Percentiles rank a stretch among this genome's conserved stretches.
Conservation (phyloP, 2,797 vertebrate genomes). For the Gymnocypris eckloni region DNA sequence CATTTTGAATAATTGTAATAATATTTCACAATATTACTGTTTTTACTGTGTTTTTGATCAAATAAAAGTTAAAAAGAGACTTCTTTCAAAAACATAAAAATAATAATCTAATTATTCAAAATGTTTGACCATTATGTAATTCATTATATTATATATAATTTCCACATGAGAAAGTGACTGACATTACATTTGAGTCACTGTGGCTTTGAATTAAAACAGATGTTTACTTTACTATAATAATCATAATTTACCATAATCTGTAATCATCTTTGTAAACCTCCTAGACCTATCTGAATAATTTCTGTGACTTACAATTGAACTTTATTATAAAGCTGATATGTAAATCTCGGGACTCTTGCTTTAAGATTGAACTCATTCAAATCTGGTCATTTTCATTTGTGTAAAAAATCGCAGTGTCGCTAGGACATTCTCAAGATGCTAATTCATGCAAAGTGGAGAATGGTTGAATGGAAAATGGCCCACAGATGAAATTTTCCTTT, state of each 20-base stretch:
- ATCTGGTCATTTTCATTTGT: constrained; percentile 77
- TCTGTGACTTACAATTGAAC: background rate
- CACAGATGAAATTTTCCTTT: constrained; percentile 48
- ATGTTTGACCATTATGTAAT: background rate
- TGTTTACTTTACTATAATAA: background rate
- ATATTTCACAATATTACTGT: background rate
- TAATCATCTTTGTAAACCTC: background rate
- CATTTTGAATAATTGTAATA: too few relatives aligned
- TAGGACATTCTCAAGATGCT: constrained; percentile 67
- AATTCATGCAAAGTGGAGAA: constrained; percentile 65
- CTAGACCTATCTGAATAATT: background rate
- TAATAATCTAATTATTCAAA: background rate
- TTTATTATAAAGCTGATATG: background rate
- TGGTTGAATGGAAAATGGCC: background rate
- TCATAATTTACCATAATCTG: background rate
- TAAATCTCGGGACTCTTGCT: background rate
- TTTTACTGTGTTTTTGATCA: background rate
- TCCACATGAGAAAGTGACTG: background rate
- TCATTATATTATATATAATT: background rate
- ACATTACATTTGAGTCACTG: background rate
- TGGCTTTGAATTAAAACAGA: background rate
- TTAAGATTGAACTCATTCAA: constrained; percentile 85
- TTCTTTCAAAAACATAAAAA: background rate
- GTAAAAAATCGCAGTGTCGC: constrained; percentile 31
- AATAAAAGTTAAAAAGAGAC: background rate